Conservation (phyloP, 2,797 vertebrate species). For the Coluber constrictor region DNA sequence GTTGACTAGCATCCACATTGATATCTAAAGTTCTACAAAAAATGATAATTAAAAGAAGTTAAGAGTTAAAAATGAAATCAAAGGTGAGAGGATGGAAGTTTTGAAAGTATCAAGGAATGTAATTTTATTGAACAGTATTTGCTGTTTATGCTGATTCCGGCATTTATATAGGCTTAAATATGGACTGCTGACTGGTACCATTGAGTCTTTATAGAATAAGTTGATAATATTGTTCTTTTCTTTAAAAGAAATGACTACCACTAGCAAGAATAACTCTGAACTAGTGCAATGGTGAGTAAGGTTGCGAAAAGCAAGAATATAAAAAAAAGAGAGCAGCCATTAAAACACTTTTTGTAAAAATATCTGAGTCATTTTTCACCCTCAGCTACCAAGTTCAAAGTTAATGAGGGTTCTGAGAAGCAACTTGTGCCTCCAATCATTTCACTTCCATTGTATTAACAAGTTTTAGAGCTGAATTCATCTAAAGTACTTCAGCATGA, state of each 20-base stretch:
- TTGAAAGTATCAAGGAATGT: neutral
- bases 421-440: constrained; percentile 69
- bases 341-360: constrained; percentile 55
- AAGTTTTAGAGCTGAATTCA: constrained; percentile 79
- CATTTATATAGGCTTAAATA: neutral
- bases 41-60: neutral
- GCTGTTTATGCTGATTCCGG: neutral
- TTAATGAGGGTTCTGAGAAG: constrained; percentile 70
- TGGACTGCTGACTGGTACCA: neutral
- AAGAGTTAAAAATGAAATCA: neutral
- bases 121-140: neutral
- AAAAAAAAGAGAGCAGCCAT: constrained; percentile 46
- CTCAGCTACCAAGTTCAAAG: constrained; percentile 71
- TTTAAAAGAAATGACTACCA: constrained; percentile 42
- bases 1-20: neutral
- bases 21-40: neutral
- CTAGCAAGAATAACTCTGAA: constrained; percentile 55
- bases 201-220: neutral
- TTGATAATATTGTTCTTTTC: constrained; percentile 22
- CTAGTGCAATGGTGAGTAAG: constrained; percentile 66
- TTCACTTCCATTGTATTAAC: constrained; percentile 74
- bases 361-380: constrained; percentile 67
- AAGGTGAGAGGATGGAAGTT: neutral
- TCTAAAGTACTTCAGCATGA: constrained; percentile 73
- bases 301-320: constrained; percentile 51